Conservation (phyloP, 1,140 invertebrate species). For the Drosophila kohkoa region DNA sequence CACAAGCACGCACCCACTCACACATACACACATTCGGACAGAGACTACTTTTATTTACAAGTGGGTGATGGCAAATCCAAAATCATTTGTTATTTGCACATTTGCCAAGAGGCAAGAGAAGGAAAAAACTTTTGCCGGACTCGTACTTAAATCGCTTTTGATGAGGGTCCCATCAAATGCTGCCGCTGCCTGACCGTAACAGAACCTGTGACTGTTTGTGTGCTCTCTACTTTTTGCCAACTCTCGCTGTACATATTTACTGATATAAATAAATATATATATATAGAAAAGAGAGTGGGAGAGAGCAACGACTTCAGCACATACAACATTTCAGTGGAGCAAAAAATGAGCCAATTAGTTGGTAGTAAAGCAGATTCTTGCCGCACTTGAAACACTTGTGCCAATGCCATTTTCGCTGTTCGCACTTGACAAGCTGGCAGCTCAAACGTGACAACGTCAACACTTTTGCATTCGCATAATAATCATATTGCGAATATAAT, state of each 20-base stretch:
- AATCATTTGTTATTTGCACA: conserved; percentile 82
- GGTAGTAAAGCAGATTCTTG: conserved; percentile 40
- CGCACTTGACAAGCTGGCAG: conserved; percentile 71
- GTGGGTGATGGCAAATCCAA: conserved; percentile 76
- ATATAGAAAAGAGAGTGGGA: not conserved
- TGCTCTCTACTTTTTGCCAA: too few relatives aligned
- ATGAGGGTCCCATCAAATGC: conserved; percentile 69
- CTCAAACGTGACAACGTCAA: conserved; percentile 79
- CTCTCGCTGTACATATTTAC: too few relatives aligned
- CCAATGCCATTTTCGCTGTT: conserved; percentile 48
- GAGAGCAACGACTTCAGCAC: not conserved
- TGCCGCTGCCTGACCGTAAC: conserved; percentile 42
- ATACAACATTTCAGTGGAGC: conserved; percentile 1
- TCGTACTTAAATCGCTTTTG: conserved; percentile 76
- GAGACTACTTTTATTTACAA: conserved; percentile 76
- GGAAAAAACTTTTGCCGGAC: conserved; percentile 60
- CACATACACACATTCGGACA: not conserved
- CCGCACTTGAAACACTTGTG: conserved; percentile 42
- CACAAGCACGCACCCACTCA: conserved; percentile 12
- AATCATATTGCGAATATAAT: conserved; percentile 81
- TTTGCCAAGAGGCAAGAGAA: conserved; percentile 65
- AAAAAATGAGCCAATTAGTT: conserved; percentile 70
- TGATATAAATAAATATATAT: not conserved
- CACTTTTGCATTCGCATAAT: conserved; percentile 79
- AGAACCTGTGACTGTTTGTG: conserved; percentile 6